These are phyloP conservation scores for Perodicticus potto DNA, from an alignment of 2,797 vertebrate genomes.

Conservation along the genomic window DNA sequence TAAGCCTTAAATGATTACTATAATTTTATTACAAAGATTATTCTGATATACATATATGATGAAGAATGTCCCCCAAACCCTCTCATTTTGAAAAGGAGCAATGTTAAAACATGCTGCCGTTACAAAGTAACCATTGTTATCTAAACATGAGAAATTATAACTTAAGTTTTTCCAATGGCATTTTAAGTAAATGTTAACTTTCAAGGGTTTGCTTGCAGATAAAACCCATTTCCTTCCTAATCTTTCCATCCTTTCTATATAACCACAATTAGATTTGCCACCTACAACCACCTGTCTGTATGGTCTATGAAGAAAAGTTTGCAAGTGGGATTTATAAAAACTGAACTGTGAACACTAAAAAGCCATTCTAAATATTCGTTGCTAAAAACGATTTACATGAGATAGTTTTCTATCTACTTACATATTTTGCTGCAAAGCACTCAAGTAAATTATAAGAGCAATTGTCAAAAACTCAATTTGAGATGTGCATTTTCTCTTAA, in stretches of 20 bases:
- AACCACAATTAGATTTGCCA: conserved; percentile 33
- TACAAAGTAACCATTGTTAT: conserved; percentile 56
- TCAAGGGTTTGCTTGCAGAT: conserved; percentile 60
- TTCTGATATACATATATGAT: not conserved
- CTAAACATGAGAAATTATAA: conserved; percentile 55
- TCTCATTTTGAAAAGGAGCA: conserved; percentile 48
- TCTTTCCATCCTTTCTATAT: conserved; percentile 33
- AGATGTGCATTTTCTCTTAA: not conserved
- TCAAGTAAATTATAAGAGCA: conserved; percentile 54
- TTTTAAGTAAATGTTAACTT: conserved; percentile 62
- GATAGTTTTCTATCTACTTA: conserved; percentile 19
- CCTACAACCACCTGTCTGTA: conserved; percentile 25
- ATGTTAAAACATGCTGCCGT: conserved; percentile 43
- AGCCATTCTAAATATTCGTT: conserved; percentile 28
- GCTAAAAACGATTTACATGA: not conserved
- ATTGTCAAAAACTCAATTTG: conserved; percentile 48
- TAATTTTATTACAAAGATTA: conserved; percentile 57
- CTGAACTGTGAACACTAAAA: conserved; percentile 59
- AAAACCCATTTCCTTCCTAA: conserved; percentile 62
- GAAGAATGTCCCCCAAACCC: conserved; percentile 39
- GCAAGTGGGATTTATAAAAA: conserved; percentile 39
- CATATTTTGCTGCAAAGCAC: conserved; percentile 55
- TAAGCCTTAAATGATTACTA: conserved; percentile 33
- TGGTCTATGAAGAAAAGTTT: not conserved
- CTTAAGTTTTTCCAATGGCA: conserved; percentile 10